These are phyloP conservation scores for Magallana nippona DNA, from an alignment of 2,888 invertebrate genomes.

Conservation along the genomic window DNA sequence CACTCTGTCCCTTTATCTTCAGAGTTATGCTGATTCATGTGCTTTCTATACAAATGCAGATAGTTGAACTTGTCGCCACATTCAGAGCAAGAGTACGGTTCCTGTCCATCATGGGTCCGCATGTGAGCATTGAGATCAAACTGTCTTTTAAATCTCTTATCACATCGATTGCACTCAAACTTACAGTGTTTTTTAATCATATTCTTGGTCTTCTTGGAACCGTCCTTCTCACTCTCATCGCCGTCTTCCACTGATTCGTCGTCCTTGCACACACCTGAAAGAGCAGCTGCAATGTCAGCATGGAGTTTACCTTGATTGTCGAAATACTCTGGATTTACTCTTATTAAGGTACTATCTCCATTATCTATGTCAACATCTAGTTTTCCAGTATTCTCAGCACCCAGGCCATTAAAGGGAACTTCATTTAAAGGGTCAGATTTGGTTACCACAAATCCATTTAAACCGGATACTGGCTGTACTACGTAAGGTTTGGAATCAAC, in stretches of 20 bases:
- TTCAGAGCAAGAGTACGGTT: constrained; percentile 22
- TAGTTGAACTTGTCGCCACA: constrained; percentile 28
- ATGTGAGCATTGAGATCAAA: constrained; percentile 38
- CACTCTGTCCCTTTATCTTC: constrained; percentile 11
- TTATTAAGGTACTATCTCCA: not conserved
- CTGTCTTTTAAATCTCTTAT: constrained; percentile 28
- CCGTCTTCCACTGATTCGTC: not conserved
- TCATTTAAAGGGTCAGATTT: not conserved
- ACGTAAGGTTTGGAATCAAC: not conserved
- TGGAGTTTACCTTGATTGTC: constrained; percentile 18
- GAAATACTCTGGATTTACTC: not conserved
- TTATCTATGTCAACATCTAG: not conserved
- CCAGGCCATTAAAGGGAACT: constrained; percentile 1
- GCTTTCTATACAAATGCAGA: constrained; percentile 10
- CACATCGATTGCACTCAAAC: constrained; percentile 36
- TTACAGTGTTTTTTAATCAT: constrained; percentile 13
- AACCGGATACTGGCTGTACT: not conserved
- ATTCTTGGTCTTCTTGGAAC: not conserved
- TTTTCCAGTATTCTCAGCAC: constrained; percentile 20
- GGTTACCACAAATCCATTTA: constrained; percentile 15
- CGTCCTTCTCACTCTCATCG: not conserved
- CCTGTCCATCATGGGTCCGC: constrained; percentile 22
- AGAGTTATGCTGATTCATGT: constrained; percentile 18
- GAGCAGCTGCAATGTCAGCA: constrained; percentile 6
- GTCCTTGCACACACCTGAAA: not conserved